Evolutionary conservation across 2,888 invertebrate genomes (phyloP), one percentile per base, ranked within the genome.

Genomic region (Lasioglossum marginatum): DNA sequence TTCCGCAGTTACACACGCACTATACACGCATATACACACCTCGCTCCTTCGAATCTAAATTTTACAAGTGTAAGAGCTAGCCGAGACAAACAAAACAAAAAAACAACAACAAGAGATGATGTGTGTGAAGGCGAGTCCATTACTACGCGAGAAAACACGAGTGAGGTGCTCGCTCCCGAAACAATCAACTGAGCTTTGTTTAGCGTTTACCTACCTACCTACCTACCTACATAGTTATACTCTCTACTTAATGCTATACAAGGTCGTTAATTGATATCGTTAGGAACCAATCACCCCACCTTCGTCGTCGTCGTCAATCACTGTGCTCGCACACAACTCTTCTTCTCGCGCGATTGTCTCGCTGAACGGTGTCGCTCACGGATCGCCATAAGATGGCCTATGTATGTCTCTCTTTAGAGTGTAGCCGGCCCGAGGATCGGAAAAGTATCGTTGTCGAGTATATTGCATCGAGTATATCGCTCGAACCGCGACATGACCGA

Each of bases 141-240:
- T 82, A 63, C 73, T 80, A 77, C 83, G 85, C 68, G 81, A 77
- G 43, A 72, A 63, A 86, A 77, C 75, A 63, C 79, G 83, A 88
- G 90, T 78, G 88, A 88, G 87, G 87, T 84, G 88, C 87, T 89
- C 92, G 91, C 91, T 93, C 92, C 93, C 91, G 90, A 93, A 94
- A 94, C 94, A 94, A 95, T 94, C 93, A 94, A 93, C 92, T 92
- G 94, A 94, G 94, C 94, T 95, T 95, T 92, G 92, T 93, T 94
- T 94, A 94, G 93, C 93, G 82, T 92, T 92, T 92, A 92, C 85
- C 88, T 89, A 90, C 85, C 77, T 68, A 82, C 82, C 72, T 31
- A 60, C 83, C 19, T 68, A 68, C 68, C 37, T 68, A 68, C 34
- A 68, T 68, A 68, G 68, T 68, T 85, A 77, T 86, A 86, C 82